These are phyloP conservation scores for Myotis lucifugus DNA, from an alignment of 2,113 vertebrate species.

Conservation along the genomic window DNA sequence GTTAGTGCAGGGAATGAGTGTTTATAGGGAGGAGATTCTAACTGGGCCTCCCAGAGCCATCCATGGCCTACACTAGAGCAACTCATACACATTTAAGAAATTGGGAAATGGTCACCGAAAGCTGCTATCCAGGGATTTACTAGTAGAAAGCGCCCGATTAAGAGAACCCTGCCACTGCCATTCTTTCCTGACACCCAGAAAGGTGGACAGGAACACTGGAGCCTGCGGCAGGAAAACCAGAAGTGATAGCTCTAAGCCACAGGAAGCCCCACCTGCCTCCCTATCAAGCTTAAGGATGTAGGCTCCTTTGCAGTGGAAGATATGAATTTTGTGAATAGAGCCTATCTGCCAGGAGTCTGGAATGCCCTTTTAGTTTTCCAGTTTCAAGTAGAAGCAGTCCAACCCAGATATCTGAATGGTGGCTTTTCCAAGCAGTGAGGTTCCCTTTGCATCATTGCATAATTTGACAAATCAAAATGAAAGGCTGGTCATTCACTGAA, in stretches of 20 bases:
- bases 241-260: not conserved
- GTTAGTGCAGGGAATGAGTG: not conserved
- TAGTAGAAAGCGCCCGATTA: not conserved
- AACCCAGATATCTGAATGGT: not conserved
- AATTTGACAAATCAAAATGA: not conserved
- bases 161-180: not conserved
- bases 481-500: not conserved
- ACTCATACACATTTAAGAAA: not conserved
- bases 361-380: not conserved
- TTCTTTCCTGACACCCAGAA: not conserved
- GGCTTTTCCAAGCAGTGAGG: not conserved
- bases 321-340: not conserved
- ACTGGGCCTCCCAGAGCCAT: not conserved
- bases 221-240: not conserved
- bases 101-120: not conserved
- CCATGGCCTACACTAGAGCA: not conserved
- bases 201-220: not conserved
- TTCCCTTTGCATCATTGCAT: not conserved
- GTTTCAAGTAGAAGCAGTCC: not conserved
- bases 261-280: not conserved
- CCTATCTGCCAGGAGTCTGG: not conserved
- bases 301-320: not conserved
- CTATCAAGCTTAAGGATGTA: not conserved
- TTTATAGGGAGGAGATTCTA: not conserved
- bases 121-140: not conserved